Conservation (phyloP, 2,797 vertebrate genomes). For the Mormyrus proboscirostris region DNA sequence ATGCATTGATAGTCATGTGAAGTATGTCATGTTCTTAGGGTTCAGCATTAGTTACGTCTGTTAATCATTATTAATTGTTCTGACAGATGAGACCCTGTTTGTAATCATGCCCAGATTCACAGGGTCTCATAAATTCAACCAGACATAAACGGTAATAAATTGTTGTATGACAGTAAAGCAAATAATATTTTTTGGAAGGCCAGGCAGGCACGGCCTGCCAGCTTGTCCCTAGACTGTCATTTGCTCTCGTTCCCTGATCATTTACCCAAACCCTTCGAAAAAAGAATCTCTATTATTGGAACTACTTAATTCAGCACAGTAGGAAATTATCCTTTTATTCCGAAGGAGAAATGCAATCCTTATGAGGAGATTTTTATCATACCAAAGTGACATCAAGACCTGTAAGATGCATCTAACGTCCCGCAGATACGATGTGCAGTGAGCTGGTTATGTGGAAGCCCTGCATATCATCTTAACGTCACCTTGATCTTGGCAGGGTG, state of each 20-base stretch:
- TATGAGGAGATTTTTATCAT: background rate
- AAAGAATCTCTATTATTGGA: background rate
- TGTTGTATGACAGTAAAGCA: slow-evolving; percentile 3
- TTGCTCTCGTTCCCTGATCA: background rate
- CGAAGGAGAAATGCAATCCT: background rate
- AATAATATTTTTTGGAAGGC: background rate
- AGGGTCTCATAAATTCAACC: background rate
- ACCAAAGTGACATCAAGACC: background rate
- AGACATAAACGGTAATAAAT: slow-evolving; percentile 13
- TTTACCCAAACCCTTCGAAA: background rate
- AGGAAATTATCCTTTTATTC: background rate
- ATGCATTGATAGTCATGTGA: background rate
- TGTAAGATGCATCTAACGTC: background rate
- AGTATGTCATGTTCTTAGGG: background rate
- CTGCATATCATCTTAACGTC: background rate
- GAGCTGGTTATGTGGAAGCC: background rate
- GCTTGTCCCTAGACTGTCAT: background rate
- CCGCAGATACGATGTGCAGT: background rate
- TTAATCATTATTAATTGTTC: background rate
- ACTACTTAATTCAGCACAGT: background rate
- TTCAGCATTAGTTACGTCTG: background rate
- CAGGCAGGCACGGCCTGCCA: background rate
- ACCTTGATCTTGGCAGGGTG: background rate
- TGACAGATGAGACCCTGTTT: background rate
- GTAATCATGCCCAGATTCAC: background rate